phyloP scores from a whole-genome alignment of 2,797 vertebrate genomes.

The Pseudochaenichthys georgianus region DNA sequence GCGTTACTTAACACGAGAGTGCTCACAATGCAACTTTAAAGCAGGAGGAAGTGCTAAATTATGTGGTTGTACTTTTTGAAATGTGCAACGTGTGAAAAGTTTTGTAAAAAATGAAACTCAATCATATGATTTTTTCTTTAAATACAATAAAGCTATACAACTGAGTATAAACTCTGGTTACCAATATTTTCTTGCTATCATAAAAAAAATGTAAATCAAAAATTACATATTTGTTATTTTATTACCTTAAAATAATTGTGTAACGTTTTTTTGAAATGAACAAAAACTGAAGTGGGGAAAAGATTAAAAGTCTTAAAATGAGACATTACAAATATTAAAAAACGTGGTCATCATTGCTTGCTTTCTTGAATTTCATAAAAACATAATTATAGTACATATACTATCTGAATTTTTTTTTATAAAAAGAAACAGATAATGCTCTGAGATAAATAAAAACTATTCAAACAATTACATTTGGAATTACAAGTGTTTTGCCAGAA shows the following conservation, averaged over 20 bases:
- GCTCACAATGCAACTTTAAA: conserved; percentile 31
- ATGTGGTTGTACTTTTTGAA: conserved; percentile 2
- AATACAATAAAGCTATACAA: background rate
- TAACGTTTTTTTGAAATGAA: background rate
- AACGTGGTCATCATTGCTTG: background rate
- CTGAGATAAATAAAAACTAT: background rate
- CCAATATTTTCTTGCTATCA: background rate
- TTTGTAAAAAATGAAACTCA: conserved; percentile 13
- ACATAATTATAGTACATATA: background rate
- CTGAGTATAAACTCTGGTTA: background rate
- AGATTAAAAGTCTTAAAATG: background rate
- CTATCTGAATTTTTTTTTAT: too few relatives aligned
- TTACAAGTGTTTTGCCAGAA: background rate
- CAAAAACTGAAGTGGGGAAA: background rate
- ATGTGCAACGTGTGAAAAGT: background rate
- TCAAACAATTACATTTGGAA: conserved; percentile 11
- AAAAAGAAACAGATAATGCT: background rate
- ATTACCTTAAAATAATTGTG: background rate
- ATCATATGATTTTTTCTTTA: background rate
- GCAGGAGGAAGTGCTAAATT: conserved; percentile 15
- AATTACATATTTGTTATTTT: background rate
- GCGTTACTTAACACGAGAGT: conserved; percentile 27
- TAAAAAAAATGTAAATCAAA: background rate
- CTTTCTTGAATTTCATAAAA: background rate
- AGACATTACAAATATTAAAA: background rate